A percentile compares a stretch with the other conserved stretches of the same genome.
Conservation (phyloP, 2,888 invertebrate genomes). For the Galerucella nymphaeae region DNA sequence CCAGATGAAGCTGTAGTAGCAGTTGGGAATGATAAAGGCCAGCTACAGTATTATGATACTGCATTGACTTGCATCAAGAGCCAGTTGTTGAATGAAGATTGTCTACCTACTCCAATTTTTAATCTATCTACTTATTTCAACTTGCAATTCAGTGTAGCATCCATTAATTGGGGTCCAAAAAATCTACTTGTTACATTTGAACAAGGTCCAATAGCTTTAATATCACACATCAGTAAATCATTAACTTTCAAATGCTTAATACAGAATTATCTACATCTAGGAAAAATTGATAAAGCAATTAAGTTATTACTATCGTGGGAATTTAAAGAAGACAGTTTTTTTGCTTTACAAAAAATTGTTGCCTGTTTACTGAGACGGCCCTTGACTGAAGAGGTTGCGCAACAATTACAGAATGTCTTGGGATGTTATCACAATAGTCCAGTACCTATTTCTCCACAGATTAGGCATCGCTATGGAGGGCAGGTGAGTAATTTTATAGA, state of each 20-base stretch:
- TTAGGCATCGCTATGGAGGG: conserved; percentile 79
- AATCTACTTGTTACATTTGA: conserved; percentile 71
- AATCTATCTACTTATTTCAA: conserved; percentile 74
- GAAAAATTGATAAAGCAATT: conserved; percentile 76
- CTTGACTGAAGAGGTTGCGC: conserved; percentile 72
- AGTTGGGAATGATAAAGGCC: conserved; percentile 77
- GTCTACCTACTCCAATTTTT: conserved; percentile 71
- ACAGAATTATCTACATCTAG: conserved; percentile 71
- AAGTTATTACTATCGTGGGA: conserved; percentile 75
- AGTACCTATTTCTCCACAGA: conserved; percentile 73
- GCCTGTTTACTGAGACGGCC: conserved; percentile 73
- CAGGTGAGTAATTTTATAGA: conserved; percentile 50
- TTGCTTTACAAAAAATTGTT: conserved; percentile 78
- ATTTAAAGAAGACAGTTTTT: conserved; percentile 80
- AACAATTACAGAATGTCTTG: conserved; percentile 79
- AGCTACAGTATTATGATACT: conserved; percentile 81
- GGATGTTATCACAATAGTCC: conserved; percentile 83
- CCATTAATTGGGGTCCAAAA: conserved; percentile 59
- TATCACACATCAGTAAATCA: conserved; percentile 57
- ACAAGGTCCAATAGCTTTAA: conserved; percentile 69
- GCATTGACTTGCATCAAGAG: conserved; percentile 75
- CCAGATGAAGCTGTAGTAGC: conserved; percentile 75
- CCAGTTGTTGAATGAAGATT: conserved; percentile 76
- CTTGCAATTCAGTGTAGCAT: conserved; percentile 58
- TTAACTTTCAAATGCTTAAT: conserved; percentile 56